Conservation (phyloP, 2,113 vertebrate species). For the Andinoacara biseriatus region DNA sequence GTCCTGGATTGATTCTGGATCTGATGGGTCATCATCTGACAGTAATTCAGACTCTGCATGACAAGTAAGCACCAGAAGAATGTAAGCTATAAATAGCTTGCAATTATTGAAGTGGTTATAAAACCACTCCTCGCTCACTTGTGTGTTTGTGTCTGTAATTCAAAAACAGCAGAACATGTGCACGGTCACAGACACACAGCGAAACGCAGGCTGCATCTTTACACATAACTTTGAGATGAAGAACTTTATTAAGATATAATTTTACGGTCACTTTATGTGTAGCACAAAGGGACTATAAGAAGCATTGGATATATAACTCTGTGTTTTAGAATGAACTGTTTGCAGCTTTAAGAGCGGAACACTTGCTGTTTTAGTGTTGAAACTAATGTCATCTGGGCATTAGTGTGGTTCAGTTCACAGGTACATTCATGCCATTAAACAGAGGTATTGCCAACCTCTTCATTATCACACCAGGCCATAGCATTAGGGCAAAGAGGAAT, state of each 20-base stretch:
- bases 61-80: not conserved
- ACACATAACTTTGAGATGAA: not conserved
- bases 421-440: conserved; percentile 8
- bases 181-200: not conserved
- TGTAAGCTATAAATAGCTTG: not conserved
- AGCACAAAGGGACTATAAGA: not conserved
- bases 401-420: not conserved
- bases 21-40: conserved; percentile 10
- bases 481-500: conserved; percentile 38
- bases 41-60: not conserved
- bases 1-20: not conserved
- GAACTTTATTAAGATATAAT: not conserved
- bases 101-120: not conserved
- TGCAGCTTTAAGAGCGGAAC: not conserved
- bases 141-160: not conserved
- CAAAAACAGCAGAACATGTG: not conserved
- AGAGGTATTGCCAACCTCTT: not conserved
- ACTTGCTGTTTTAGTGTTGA: conserved; percentile 2
- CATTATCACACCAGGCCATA: conserved; percentile 20
- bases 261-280: conserved; percentile 1
- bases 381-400: not conserved
- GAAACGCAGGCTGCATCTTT: not conserved
- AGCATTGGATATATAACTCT: not conserved
- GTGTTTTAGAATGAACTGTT: not conserved
- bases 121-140: not conserved